Conservation (phyloP, 2,888 invertebrate species). For the Calliscelio sp. region DNA sequence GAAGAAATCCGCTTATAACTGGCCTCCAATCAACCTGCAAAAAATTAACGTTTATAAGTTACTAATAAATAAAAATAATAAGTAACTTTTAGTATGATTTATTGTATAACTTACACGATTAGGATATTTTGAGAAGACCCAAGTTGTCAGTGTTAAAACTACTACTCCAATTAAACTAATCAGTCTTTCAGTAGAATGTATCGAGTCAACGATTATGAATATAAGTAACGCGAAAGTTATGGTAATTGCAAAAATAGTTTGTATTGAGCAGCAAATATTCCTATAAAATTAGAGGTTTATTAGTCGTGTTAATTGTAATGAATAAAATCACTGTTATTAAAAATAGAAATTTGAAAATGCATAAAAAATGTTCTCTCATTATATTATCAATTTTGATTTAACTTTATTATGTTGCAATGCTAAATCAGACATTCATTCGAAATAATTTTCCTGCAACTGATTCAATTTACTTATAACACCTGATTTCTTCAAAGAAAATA, state of each 20-base stretch:
- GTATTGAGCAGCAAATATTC: constrained; percentile 88
- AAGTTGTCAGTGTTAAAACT: constrained; percentile 89
- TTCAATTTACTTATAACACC: no score
- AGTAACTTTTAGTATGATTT: neutral
- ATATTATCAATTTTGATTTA: no score
- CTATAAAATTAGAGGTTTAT: constrained; percentile 85
- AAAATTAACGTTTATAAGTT: constrained; percentile 33
- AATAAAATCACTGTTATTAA: no score
- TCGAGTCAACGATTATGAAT: constrained; percentile 90
- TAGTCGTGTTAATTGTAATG: neutral
- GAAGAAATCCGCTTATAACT: constrained; percentile 91
- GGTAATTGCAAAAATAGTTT: constrained; percentile 74
- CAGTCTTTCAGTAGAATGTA: constrained; percentile 87
- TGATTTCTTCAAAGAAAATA: no score
- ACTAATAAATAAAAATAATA: no score
- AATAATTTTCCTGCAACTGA: no score
- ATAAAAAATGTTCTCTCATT: no score
- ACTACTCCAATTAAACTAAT: constrained; percentile 90
- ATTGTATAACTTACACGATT: constrained; percentile 84
- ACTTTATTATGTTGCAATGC: no score
- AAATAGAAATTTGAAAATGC: neutral
- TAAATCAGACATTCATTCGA: no score
- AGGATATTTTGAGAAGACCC: constrained; percentile 88
- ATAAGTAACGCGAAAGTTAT: constrained; percentile 86
- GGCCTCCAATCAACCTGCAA: constrained; percentile 91